Evolutionary conservation across 30 jellyfish, hydroid and myxozoan genomes (phyloP).

Genomic region (Aurelia sp.): DNA sequence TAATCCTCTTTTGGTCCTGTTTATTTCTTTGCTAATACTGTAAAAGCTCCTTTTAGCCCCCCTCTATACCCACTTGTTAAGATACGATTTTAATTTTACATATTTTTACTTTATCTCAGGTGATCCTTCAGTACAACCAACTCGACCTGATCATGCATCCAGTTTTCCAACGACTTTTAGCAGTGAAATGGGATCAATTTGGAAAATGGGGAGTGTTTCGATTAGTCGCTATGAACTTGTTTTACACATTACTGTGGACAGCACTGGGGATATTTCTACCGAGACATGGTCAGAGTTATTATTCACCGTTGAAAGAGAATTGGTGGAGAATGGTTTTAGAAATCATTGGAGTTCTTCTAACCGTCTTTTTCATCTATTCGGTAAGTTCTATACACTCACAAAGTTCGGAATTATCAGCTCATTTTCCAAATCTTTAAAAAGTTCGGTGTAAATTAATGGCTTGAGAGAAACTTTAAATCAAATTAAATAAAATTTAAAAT

Average conservation of each 20-base stretch:
- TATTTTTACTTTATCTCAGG: slow-evolving; percentile 36
- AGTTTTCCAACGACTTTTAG: slow-evolving; percentile 90
- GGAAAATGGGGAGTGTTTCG: slow-evolving; percentile 88
- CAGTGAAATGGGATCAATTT: slow-evolving; percentile 92
- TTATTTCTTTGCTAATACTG: neutral
- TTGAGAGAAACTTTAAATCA: too few species aligned
- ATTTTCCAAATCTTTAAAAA: too few species aligned
- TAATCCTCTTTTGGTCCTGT: neutral
- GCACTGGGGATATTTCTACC: slow-evolving; percentile 91
- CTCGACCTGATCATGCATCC: slow-evolving; percentile 97
- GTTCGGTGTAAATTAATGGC: too few species aligned
- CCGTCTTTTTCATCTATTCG: slow-evolving; percentile 79
- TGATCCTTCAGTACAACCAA: slow-evolving; percentile 91
- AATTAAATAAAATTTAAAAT: too few species aligned
- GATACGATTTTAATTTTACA: too few species aligned
- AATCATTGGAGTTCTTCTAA: slow-evolving; percentile 80
- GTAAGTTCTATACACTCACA: slow-evolving; percentile 35
- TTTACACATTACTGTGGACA: slow-evolving; percentile 97
- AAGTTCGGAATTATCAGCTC: too few species aligned
- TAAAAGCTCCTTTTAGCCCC: neutral
- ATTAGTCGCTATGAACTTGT: slow-evolving; percentile 68
- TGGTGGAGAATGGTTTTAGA: slow-evolving; percentile 97
- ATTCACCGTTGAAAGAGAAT: slow-evolving; percentile 60
- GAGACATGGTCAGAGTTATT: slow-evolving; percentile 75
- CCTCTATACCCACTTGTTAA: neutral